Conservation (phyloP, 2,113 vertebrate species). For the Seriola rivoliana region DNA sequence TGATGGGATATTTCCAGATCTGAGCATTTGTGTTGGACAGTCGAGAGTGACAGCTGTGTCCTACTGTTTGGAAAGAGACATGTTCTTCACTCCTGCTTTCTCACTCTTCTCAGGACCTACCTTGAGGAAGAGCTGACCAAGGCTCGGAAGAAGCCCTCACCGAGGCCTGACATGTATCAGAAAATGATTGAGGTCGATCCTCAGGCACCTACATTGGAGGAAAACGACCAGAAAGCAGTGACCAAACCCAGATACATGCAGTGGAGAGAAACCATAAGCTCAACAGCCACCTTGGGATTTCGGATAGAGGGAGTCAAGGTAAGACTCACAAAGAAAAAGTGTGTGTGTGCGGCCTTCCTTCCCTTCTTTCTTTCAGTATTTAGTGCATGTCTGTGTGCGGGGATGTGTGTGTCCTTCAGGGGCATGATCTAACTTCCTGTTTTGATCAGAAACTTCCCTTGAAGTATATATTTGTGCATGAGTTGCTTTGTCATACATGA, state of each 20-base stretch:
- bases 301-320: conserved; percentile 99
- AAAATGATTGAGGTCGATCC: conserved; percentile 98
- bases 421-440: conserved; percentile 72
- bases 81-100: conserved; percentile 4
- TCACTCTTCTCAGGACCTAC: conserved; percentile 87
- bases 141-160: conserved; percentile 94
- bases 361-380: conserved; percentile 51
- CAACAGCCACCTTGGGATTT: conserved; percentile 94
- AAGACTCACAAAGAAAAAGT: conserved; percentile 33
- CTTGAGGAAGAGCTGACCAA: conserved; percentile 97
- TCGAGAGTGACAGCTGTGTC: not conserved
- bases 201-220: conserved; percentile 88
- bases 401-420: conserved; percentile 52
- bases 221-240: conserved; percentile 89
- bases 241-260: conserved; percentile 99
- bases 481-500: conserved; percentile 72
- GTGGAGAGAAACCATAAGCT: conserved; percentile 98
- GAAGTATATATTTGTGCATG: conserved; percentile 47
- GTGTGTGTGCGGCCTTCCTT: conserved; percentile 42
- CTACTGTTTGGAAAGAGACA: not conserved
- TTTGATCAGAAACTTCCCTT: conserved; percentile 74
- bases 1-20: not conserved
- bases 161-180: conserved; percentile 96
- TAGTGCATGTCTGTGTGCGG: not conserved
- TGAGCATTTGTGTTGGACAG: not conserved